Evolutionary conservation across 2,113 vertebrate genomes (phyloP), one percentile per base, ranked within the genome.

Genomic region (Saguinus imperator): DNA sequence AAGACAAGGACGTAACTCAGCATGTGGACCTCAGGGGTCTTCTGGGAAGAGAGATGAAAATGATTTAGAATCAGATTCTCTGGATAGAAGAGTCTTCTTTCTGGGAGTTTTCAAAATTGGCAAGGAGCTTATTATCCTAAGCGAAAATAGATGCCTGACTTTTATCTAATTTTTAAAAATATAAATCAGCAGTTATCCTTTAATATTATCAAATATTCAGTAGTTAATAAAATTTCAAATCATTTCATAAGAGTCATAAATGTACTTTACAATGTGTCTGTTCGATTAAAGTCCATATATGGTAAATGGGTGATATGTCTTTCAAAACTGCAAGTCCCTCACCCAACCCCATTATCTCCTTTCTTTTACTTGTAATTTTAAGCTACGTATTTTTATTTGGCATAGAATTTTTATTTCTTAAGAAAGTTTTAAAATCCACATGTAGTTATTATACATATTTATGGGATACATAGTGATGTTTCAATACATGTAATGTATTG

Each of bases 91-190:
- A 73, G 35, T 94, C 50, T 43, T 84, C 27, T 88, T 75, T 25
- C 23, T 70, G 37, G 29, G 32, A 55, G 1, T 79, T 91, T 96
- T 89, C 32, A 92, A 50, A 97, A 86, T 75, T 95, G 55, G 23
- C 40, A 66, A 81, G 9, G 11, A 82, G n/a, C 21, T 88, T 14
- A 35, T 88, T 14, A 35, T 84, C 27, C 21, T 79, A 32, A 11
- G 27, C 40, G 86, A 77, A 93, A 93, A 82, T 75, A 88, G 37
- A 61, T 89, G 27, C 1, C 35, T 86, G 23, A 45, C 6, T 14
- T 91, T 91, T 35, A 18, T 86, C 14, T 6, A 35, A n/a, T 14
- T 40, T 16, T 70, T 87, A 40, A 1, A n/a, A 1, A 40, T 52
- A 52, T 17, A 77, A 83, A 84, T 58, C 84, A 79, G 32, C 37